phyloP scores from a whole-genome alignment of 2,888 invertebrate species.

The Rutpela maculata region DNA sequence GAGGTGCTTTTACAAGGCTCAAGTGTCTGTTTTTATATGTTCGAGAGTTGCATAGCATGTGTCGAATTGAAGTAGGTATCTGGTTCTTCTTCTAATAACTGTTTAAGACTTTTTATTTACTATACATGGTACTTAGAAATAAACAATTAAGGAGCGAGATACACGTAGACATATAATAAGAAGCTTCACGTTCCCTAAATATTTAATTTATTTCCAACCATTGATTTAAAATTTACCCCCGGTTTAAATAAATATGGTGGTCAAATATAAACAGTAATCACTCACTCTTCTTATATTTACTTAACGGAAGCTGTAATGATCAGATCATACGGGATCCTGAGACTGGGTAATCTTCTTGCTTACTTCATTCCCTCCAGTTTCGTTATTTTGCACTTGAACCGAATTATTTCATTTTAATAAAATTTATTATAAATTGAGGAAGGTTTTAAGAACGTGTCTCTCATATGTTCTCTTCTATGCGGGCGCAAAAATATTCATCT shows the following conservation, averaged over 20 bases:
- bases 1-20: no score
- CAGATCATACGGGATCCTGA: neutral
- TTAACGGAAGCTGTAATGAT: conserved; percentile 28
- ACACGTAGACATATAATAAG: neutral
- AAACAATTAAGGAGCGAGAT: no score
- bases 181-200: neutral
- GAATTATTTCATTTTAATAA: conserved; percentile 17
- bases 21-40: no score
- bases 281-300: conserved; percentile 31
- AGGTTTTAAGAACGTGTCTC: neutral
- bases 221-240: conserved; percentile 7
- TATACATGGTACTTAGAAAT: no score
- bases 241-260: conserved; percentile 38
- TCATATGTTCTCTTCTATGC: neutral
- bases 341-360: conserved; percentile 22
- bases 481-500: no score
- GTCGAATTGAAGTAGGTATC: no score
- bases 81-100: no score
- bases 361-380: conserved; percentile 27
- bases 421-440: conserved; percentile 4
- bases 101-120: no score
- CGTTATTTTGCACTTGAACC: neutral
- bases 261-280: conserved; percentile 28
- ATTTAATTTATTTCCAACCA: conserved; percentile 8
- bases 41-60: no score